Conservation (phyloP, 2,113 vertebrate genomes). For the Aptenodytes forsteri region DNA sequence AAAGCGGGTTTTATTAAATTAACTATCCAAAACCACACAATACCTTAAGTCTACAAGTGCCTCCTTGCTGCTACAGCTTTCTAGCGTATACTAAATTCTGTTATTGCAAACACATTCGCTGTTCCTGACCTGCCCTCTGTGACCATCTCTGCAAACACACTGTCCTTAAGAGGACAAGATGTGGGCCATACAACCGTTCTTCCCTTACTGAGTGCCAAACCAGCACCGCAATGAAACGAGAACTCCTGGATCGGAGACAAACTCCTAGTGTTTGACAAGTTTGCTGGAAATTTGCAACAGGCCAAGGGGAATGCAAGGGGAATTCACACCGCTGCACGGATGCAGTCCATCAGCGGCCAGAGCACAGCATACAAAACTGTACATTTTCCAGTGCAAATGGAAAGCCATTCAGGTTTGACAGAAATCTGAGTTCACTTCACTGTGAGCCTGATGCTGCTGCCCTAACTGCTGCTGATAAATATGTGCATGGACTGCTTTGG, state of each 20-base stretch:
- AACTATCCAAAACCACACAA: background rate
- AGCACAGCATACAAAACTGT: background rate
- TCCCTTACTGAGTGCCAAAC: background rate
- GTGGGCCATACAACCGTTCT: background rate
- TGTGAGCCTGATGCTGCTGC: background rate
- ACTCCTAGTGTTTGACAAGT: too few species aligned
- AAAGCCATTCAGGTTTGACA: background rate
- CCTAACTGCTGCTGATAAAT: background rate
- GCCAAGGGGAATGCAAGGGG: background rate
- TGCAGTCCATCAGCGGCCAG: background rate
- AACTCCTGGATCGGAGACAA: background rate
- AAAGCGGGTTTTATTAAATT: background rate
- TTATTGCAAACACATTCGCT: background rate
- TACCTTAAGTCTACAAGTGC: background rate
- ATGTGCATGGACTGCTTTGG: background rate
- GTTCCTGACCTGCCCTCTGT: background rate
- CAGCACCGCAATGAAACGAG: background rate
- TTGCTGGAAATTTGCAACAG: background rate
- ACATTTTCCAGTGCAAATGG: background rate
- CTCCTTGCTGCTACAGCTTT: background rate
- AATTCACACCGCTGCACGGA: rapidly evolving
- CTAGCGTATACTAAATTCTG: background rate
- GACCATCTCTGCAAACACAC: background rate
- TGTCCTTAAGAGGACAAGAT: too few species aligned
- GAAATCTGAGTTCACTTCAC: background rate